These are phyloP conservation scores for Simalia tracyae DNA, from an alignment of 2,797 vertebrate genomes.

Conservation along the genomic window DNA sequence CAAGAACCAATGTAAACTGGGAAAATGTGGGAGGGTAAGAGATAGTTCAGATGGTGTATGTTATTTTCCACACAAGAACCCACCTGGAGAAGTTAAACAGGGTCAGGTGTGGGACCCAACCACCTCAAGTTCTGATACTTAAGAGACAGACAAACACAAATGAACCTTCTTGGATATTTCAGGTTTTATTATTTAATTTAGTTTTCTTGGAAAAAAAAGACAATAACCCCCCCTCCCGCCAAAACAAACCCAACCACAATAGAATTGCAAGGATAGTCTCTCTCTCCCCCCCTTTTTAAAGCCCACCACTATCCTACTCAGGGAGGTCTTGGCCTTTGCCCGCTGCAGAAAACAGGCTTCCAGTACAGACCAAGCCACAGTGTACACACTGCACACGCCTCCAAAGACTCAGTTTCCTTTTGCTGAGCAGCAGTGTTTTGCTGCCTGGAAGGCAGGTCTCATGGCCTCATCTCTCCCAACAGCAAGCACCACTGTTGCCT, in stretches of 20 bases:
- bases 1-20: neutral
- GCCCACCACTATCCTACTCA: conserved; percentile 56
- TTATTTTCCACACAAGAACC: neutral
- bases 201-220: conserved; percentile 61
- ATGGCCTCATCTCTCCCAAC: neutral
- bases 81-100: neutral
- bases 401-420: neutral
- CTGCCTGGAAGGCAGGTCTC: neutral
- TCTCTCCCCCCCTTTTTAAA: conserved; percentile 7
- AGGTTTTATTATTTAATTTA: conserved; percentile 75
- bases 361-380: conserved; percentile 30
- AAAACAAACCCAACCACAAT: conserved; percentile 65
- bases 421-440: neutral
- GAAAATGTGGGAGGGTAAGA: neutral
- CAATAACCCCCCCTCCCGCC: conserved; percentile 3
- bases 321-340: conserved; percentile 44
- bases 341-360: conserved; percentile 36
- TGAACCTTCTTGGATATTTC: conserved; percentile 38
- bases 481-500: neutral
- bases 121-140: neutral
- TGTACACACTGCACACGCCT: conserved; percentile 11
- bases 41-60: too few species aligned
- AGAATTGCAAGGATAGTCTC: conserved; percentile 63
- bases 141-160: neutral
- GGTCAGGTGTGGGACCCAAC: neutral